Conservation (phyloP, 2,888 invertebrate genomes). For the Drosophila ezoana region DNA sequence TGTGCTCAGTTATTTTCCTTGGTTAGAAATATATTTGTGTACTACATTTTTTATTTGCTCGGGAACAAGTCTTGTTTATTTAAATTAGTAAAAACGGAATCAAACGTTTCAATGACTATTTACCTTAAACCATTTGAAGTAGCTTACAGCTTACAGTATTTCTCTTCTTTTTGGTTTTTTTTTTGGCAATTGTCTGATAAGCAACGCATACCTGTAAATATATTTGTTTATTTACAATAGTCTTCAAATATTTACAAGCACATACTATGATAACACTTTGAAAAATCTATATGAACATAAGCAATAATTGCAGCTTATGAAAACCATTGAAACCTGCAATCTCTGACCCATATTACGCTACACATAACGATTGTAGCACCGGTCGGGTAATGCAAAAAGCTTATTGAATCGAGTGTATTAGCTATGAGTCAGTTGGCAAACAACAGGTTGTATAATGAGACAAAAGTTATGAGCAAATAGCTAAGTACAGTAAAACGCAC, state of each 20-base stretch:
- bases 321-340: slow-evolving; percentile 35
- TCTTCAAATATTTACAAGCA: slow-evolving; percentile 26
- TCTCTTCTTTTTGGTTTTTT: not conserved
- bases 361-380: slow-evolving; percentile 16
- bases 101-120: not conserved
- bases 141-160: not conserved
- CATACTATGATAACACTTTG: slow-evolving; percentile 11
- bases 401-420: slow-evolving; percentile 15
- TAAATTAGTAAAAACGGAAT: no score
- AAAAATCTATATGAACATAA: slow-evolving; percentile 11
- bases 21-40: no score
- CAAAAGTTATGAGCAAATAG: slow-evolving; percentile 7
- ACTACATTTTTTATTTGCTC: no score
- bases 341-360: slow-evolving; percentile 47
- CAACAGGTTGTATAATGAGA: slow-evolving; percentile 23
- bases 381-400: not conserved
- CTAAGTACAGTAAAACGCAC: slow-evolving; percentile 9
- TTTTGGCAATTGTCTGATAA: slow-evolving; percentile 22
- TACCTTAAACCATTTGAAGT: not conserved
- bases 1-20: not conserved
- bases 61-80: no score
- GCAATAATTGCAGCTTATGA: slow-evolving; percentile 20
- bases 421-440: slow-evolving; percentile 18
- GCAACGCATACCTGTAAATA: not conserved
- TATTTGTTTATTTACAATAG: slow-evolving; percentile 33